These are phyloP conservation scores for Tenthredo distinguenda DNA, from an alignment of 2,888 invertebrate genomes.

Conservation along the genomic window DNA sequence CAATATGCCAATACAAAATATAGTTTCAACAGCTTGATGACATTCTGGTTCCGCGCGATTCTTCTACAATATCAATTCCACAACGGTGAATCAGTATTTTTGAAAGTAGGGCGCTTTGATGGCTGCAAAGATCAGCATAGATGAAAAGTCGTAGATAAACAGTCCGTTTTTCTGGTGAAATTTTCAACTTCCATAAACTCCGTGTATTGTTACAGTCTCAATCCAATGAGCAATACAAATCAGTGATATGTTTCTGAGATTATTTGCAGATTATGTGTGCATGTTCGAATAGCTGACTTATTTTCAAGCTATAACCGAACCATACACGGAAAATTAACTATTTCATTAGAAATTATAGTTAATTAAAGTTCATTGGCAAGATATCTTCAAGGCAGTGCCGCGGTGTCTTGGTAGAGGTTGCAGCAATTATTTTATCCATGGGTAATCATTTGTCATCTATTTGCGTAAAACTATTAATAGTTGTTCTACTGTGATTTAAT, in stretches of 20 bases:
- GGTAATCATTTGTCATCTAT: neutral
- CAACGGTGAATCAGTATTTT: neutral
- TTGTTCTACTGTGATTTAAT: neutral
- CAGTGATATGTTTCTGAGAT: neutral
- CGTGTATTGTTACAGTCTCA: neutral
- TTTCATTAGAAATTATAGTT: neutral
- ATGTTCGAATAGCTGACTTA: neutral
- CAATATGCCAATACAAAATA: neutral
- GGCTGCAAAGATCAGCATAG: neutral
- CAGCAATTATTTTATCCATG: neutral
- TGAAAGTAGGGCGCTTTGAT: neutral
- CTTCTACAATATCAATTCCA: neutral
- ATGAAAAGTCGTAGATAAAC: neutral
- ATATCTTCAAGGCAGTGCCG: neutral
- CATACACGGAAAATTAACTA: neutral
- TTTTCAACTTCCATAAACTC: slow-evolving; percentile 15
- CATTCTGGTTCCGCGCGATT: neutral
- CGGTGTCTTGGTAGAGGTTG: neutral
- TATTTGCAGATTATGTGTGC: neutral
- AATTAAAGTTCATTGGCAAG: neutral
- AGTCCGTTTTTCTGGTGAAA: neutral
- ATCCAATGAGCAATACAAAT: neutral
- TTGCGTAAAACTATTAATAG: neutral
- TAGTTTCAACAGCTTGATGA: slow-evolving; percentile 9
- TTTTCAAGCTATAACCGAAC: neutral